These are phyloP conservation scores for Erebia palarica DNA, from an alignment of 2,888 invertebrate species.

Conservation along the genomic window DNA sequence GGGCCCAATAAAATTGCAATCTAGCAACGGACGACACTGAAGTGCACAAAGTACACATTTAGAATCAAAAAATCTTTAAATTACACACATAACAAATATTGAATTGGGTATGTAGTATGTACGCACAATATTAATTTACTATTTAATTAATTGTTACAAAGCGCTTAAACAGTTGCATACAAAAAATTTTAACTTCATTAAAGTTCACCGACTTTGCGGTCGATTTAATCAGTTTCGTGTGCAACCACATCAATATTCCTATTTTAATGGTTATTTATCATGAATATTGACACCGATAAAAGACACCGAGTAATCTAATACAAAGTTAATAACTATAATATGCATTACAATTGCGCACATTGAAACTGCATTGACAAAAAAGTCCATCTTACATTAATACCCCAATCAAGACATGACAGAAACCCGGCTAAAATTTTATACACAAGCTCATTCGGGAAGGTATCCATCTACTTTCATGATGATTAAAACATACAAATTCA, in stretches of 20 bases:
- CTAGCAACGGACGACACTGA: background rate
- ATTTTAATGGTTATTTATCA: too few relatives aligned
- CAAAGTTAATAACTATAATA: too few relatives aligned
- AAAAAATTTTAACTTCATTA: too few relatives aligned
- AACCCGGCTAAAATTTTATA: background rate
- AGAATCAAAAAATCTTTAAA: background rate
- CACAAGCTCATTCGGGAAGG: too few relatives aligned
- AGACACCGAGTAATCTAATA: too few relatives aligned
- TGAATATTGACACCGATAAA: too few relatives aligned
- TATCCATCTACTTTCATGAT: background rate
- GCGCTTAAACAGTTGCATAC: background rate
- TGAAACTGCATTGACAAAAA: too few relatives aligned
- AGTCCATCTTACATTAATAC: too few relatives aligned
- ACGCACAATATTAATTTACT: background rate
- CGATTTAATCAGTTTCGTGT: too few relatives aligned
- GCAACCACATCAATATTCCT: too few relatives aligned
- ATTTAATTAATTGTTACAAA: background rate
- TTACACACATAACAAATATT: background rate
- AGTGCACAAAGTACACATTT: background rate
- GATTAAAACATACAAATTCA: conserved; percentile 1
- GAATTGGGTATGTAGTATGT: background rate
- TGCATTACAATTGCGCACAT: too few relatives aligned
- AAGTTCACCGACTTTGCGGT: too few relatives aligned
- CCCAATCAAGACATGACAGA: background rate
- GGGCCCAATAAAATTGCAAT: background rate